A percentile compares a stretch with the other conserved stretches of the same genome.
Evolutionary conservation across 2,113 vertebrate species (phyloP).

Genomic region (Empidonax traillii): DNA sequence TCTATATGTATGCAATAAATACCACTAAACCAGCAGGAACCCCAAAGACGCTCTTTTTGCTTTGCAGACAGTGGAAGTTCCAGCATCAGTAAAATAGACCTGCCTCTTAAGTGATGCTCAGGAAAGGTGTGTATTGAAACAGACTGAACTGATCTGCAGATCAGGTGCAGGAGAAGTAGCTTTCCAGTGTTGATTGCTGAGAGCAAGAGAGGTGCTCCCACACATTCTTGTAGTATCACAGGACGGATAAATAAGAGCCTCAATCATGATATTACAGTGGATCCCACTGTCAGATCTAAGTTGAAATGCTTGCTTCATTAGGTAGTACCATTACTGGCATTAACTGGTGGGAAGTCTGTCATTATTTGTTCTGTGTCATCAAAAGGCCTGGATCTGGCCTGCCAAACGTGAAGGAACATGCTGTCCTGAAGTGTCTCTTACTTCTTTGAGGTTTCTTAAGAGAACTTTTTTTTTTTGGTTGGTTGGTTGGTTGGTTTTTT

Average conservation of each 20-base stretch:
- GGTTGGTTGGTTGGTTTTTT: neutral
- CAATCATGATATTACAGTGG: rapidly evolving
- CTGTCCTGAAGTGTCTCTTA: neutral
- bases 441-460: neutral
- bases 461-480: neutral
- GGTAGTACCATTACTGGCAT: neutral
- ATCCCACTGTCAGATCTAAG: neutral
- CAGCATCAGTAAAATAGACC: neutral
- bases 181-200: neutral
- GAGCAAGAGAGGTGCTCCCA: neutral
- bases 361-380: neutral
- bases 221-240: neutral
- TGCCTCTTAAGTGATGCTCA: neutral
- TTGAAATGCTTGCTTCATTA: neutral
- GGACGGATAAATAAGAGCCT: neutral
- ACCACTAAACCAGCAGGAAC: neutral
- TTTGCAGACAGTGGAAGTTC: neutral
- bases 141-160: neutral
- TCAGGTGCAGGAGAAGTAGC: neutral
- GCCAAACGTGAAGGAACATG: neutral
- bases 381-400: neutral
- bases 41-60: neutral
- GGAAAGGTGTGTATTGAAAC: neutral
- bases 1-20: neutral
- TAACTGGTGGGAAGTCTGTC: neutral